Percentiles rank a stretch among this genome's conserved stretches.
Conservation (phyloP, 2,113 vertebrate species). For the Miniopterus natalensis region DNA sequence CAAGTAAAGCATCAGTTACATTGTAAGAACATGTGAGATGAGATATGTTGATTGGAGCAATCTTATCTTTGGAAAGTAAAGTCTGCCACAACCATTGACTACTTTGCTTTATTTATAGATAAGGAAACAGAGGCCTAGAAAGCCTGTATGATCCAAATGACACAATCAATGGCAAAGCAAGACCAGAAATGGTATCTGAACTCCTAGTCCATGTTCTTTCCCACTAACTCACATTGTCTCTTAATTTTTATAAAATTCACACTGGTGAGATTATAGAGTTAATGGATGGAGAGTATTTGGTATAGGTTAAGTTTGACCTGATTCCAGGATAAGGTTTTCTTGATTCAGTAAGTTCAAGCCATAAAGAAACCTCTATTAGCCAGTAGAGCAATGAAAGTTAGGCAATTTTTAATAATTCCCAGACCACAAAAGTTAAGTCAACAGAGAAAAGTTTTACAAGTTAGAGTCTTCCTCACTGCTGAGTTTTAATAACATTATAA, state of each 20-base stretch:
- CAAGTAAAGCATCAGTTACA: background rate
- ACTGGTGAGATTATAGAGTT: background rate
- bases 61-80: constrained; percentile 29
- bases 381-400: constrained; percentile 10
- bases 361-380: background rate
- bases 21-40: background rate
- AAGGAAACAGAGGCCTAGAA: constrained; percentile 33
- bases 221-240: background rate
- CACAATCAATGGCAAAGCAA: background rate
- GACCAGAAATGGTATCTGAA: background rate
- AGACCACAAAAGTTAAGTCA: constrained; percentile 3
- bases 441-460: constrained; percentile 25
- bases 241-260: constrained; percentile 47
- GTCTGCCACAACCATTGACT: background rate
- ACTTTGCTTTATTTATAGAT: background rate
- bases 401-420: constrained; percentile 6
- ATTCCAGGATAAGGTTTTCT: constrained; percentile 44
- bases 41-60: background rate
- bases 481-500: background rate
- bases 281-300: background rate
- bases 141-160: background rate
- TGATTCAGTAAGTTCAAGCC: background rate
- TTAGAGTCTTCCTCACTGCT: background rate
- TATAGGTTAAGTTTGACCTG: constrained; percentile 15
- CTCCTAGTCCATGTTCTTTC: background rate